A percentile compares a stretch with the other conserved stretches of the same genome.
These are phyloP conservation scores for Schlechtendalia chinensis DNA, from an alignment of 1,140 invertebrate species.

Conservation along the genomic window DNA sequence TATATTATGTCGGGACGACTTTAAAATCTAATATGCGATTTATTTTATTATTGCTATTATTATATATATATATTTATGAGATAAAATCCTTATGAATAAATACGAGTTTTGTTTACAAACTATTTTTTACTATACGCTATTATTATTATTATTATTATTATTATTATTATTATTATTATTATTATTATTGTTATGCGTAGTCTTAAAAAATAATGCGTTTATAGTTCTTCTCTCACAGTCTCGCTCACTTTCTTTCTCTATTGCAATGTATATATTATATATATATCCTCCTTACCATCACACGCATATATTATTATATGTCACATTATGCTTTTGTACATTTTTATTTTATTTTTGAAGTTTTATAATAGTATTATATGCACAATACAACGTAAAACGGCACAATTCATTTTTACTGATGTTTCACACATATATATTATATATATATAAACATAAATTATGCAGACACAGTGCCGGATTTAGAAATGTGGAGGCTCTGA, in stretches of 20 bases:
- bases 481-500: too few relatives aligned
- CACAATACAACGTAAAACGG: background rate
- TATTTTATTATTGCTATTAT: background rate
- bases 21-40: background rate
- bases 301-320: too few relatives aligned
- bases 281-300: too few relatives aligned
- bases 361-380: background rate
- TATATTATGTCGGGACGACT: background rate
- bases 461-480: too few relatives aligned
- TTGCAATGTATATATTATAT: too few relatives aligned
- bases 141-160: background rate
- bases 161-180: too few relatives aligned
- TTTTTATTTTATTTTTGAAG: background rate
- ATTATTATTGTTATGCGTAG: background rate
- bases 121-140: background rate
- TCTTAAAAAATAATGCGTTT: background rate
- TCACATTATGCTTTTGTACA: background rate
- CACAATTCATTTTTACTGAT: background rate
- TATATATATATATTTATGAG: constrained; percentile 4
- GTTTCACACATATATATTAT: background rate
- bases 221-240: background rate
- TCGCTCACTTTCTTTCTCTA: too few relatives aligned
- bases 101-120: constrained; percentile 2
- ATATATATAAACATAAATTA: too few relatives aligned
- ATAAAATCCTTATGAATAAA: constrained; percentile 20